Percentiles rank a stretch among this genome's conserved stretches.
These are phyloP conservation scores for Chondrilla cf. caribensis DNA, from an alignment of 37 sponge, comb jelly and placozoan species.

Conservation along the genomic window DNA sequence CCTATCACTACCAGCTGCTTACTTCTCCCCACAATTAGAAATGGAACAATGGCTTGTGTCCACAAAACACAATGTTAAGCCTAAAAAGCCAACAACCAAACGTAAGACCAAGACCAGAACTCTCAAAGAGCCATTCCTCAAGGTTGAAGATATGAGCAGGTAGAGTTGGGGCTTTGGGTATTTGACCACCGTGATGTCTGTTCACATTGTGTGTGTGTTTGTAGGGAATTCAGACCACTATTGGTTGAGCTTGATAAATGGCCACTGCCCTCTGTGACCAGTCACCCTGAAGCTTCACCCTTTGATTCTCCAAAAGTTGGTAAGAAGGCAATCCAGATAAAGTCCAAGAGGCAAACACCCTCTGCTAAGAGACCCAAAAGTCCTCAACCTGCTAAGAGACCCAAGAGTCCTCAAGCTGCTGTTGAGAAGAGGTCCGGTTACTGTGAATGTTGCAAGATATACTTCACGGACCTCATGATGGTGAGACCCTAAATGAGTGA, in stretches of 20 bases:
- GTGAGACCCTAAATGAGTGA: conserved; percentile 50
- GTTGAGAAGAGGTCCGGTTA: conserved; percentile 57
- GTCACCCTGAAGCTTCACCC: conserved; percentile 38
- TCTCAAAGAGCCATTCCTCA: conserved; percentile 55
- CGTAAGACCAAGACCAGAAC: neutral
- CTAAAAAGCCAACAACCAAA: no score
- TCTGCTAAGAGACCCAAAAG: neutral
- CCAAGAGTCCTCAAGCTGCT: neutral
- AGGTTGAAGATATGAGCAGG: conserved; percentile 61
- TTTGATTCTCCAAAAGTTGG: conserved; percentile 29
- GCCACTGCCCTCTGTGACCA: conserved; percentile 30
- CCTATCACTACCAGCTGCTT: no score
- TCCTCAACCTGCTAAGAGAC: conserved; percentile 1
- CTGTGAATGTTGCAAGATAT: conserved; percentile 60
- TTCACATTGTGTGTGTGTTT: neutral
- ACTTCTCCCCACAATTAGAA: no score
- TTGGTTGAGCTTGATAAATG: conserved; percentile 45
- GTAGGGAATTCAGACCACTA: conserved; percentile 43
- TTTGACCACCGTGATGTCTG: neutral
- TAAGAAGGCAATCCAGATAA: neutral
- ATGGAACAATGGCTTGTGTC: no score
- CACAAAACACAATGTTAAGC: no score
- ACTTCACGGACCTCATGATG: conserved; percentile 39
- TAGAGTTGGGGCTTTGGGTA: no score
- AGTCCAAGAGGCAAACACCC: neutral